These are phyloP conservation scores for Macrostomum cliftonense DNA, from an alignment of 2,888 invertebrate species.

Conservation along the genomic window DNA sequence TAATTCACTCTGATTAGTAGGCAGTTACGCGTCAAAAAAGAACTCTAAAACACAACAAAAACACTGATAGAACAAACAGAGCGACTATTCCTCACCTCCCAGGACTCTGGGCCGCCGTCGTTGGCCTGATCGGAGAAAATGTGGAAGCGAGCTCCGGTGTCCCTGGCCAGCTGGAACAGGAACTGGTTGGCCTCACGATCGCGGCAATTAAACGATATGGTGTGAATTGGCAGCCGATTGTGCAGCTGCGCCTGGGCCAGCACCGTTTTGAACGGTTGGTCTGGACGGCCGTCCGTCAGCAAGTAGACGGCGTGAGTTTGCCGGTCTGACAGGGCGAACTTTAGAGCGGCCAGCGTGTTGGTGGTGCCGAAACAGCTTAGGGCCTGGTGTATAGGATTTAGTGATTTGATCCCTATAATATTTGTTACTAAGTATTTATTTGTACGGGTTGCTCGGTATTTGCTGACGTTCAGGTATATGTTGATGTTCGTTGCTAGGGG, in stretches of 20 bases:
- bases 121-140: conserved; percentile 29
- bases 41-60: too few species aligned
- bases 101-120: conserved; percentile 27
- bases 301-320: conserved; percentile 35
- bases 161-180: conserved; percentile 27
- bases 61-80: too few species aligned
- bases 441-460: too few species aligned
- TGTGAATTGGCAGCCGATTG: conserved; percentile 32
- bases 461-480: too few species aligned
- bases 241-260: conserved; percentile 34
- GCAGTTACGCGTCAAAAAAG: too few species aligned
- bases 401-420: too few species aligned
- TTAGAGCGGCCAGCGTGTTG: conserved; percentile 32
- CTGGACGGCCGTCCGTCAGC: conserved; percentile 35
- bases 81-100: conserved; percentile 21
- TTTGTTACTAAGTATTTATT: conserved; percentile 17
- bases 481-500: too few species aligned
- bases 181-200: conserved; percentile 34
- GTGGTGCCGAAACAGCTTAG: conserved; percentile 34
- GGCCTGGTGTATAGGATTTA: too few species aligned
- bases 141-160: conserved; percentile 34
- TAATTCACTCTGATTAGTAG: too few species aligned
- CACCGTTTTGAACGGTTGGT: conserved; percentile 35
- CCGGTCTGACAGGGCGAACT: conserved; percentile 29
- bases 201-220: conserved; percentile 37